phyloP scores from a whole-genome alignment of 2,113 vertebrate genomes.

The Condylura cristata region DNA sequence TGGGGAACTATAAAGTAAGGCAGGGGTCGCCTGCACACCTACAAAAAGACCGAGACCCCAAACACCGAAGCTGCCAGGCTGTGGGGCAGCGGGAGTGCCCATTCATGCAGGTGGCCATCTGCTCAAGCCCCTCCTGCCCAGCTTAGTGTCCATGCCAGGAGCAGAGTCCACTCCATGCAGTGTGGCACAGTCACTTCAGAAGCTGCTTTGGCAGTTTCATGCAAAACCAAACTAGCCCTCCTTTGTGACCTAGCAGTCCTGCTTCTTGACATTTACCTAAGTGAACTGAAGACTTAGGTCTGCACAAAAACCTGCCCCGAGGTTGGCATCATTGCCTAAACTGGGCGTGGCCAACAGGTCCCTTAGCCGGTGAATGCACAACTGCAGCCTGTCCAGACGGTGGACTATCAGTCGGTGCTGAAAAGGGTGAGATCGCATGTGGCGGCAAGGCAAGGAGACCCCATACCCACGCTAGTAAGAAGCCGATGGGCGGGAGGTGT shows the following conservation, averaged over 20 bases:
- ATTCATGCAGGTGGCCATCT: not conserved
- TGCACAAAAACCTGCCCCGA: too few relatives aligned
- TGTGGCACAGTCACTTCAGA: too few relatives aligned
- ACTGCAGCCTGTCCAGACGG: not conserved
- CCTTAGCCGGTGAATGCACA: not conserved
- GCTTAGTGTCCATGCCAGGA: not conserved
- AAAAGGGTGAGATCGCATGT: not conserved
- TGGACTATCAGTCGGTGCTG: not conserved
- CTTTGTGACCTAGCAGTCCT: too few relatives aligned
- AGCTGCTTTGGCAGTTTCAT: too few relatives aligned
- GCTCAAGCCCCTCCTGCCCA: not conserved
- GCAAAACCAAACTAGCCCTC: too few relatives aligned
- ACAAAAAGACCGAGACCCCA: not conserved
- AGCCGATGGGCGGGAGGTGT: not conserved
- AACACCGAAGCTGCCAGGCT: not conserved
- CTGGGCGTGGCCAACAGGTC: too few relatives aligned
- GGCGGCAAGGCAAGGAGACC: not conserved
- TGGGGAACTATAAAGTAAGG: not conserved
- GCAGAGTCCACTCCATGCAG: not conserved
- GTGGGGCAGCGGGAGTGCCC: not conserved
- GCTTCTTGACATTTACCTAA: too few relatives aligned
- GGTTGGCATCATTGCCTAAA: too few relatives aligned
- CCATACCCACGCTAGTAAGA: not conserved
- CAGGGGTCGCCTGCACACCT: not conserved
- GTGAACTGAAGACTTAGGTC: too few relatives aligned